Evolutionary conservation across 2,888 invertebrate species (phyloP), one percentile per base, ranked within the genome.

Genomic region (Mesorhabditis spiculigera): DNA sequence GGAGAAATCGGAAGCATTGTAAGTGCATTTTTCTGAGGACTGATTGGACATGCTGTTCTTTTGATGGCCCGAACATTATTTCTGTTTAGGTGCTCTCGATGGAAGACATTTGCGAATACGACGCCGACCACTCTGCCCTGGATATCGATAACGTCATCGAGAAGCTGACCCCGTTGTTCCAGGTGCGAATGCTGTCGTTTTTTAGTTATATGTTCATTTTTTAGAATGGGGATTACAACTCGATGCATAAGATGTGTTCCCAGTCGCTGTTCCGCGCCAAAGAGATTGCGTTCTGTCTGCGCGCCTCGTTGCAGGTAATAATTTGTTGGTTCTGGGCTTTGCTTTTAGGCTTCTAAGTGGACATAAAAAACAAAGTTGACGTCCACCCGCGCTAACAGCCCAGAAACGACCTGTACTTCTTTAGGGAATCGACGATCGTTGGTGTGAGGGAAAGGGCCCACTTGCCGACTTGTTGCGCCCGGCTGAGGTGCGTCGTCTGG

Each of bases 361-460:
- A 28, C 28, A 28, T 28, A 28, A 28, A 28, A 28, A 28, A 28
- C 42, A 41, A n/a, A 63, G n/a, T 65, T n/a, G 5, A 28, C 13
- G 3, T 65, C 28, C 28, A 28, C 28, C 28, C 28, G 28, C 28
- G 28, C 28, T 28, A 28, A 28, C 28, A 3, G 28, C 58, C 43
- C 28, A 28, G 28, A 28, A 28, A 28, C 28, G 28, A 28, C n/a
- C n/a, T 50, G 8, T 50, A 13, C 66, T 28, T 50, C 68, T 78
- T 62, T 67, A 83, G 82, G 77, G 78, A 16, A 81, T 84, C 63
- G 75, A 75, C 42, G 79, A 83, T 69, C 76, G 84, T 2, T 84
- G 84, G 84, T 84, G 84, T 66, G 80, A 83, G 63, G 82, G 81
- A 13, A 81, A 76, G 64, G 84, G 84, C 4, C 82, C 83, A 16